phyloP scores from a whole-genome alignment of 2,888 invertebrate genomes.

The Leuctra nigra region DNA sequence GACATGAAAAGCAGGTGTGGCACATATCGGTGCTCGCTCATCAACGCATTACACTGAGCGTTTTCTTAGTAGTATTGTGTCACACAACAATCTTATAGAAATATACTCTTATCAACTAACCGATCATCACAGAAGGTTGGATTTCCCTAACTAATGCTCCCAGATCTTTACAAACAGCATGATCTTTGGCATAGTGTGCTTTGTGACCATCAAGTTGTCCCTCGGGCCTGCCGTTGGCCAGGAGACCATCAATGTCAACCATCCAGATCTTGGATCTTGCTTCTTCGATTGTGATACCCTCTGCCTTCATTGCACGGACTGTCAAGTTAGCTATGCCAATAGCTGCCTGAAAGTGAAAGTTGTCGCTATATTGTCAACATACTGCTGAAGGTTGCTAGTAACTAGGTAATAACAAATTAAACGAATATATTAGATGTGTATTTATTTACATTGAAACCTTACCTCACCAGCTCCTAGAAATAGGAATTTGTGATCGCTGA shows the following conservation, averaged over 20 bases:
- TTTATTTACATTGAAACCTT: slow-evolving; percentile 1
- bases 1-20: too few species aligned
- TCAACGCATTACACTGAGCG: too few species aligned
- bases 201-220: slow-evolving; percentile 54
- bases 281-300: slow-evolving; percentile 53
- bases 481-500: slow-evolving; percentile 81
- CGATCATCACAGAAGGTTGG: slow-evolving; percentile 83
- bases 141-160: slow-evolving; percentile 71
- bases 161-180: slow-evolving; percentile 70
- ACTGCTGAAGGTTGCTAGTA: neutral
- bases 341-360: slow-evolving; percentile 59
- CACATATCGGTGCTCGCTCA: too few species aligned
- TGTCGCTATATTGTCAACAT: slow-evolving; percentile 21
- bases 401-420: too few species aligned
- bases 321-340: slow-evolving; percentile 89
- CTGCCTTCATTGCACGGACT: slow-evolving; percentile 80
- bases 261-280: slow-evolving; percentile 89
- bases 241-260: slow-evolving; percentile 88
- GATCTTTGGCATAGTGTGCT: slow-evolving; percentile 66
- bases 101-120: too few species aligned
- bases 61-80: too few species aligned
- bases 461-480: slow-evolving; percentile 86
- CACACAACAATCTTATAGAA: too few species aligned
- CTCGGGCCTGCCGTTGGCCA: slow-evolving; percentile 61
- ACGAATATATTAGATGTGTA: neutral